Evolutionary conservation across 2,113 vertebrate species (phyloP).

Genomic region (Chloropsis hardwickii): DNA sequence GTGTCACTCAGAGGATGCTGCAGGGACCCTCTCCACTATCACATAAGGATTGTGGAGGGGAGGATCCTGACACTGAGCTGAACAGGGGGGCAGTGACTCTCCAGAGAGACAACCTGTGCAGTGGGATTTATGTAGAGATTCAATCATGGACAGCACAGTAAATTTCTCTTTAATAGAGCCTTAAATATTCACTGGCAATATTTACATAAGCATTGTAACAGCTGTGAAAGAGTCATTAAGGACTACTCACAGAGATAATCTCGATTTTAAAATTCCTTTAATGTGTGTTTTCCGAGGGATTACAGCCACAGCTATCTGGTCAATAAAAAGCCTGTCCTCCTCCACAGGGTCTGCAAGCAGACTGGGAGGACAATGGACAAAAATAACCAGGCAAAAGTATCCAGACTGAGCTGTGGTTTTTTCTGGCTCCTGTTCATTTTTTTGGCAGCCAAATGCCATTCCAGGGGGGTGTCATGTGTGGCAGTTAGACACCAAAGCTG

Average conservation of each 20-base stretch:
- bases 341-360: background rate
- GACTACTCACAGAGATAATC: constrained; percentile 13
- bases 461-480: background rate
- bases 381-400: background rate
- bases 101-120: background rate
- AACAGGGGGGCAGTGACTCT: background rate
- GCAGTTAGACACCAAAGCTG: background rate
- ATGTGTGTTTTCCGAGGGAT: constrained; percentile 55
- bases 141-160: background rate
- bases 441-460: background rate
- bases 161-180: constrained; percentile 21
- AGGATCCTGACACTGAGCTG: background rate
- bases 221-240: constrained; percentile 25
- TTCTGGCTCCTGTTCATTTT: background rate
- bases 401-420: background rate
- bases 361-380: fast-evolving
- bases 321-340: constrained; percentile 8
- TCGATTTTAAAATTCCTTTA: constrained; percentile 46
- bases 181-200: constrained; percentile 4
- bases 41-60: background rate
- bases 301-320: constrained; percentile 41
- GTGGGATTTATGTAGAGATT: background rate
- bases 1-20: background rate
- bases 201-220: constrained; percentile 53
- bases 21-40: background rate